Evolutionary conservation across 2,113 vertebrate genomes (phyloP).

Genomic region (Mobula birostris): DNA sequence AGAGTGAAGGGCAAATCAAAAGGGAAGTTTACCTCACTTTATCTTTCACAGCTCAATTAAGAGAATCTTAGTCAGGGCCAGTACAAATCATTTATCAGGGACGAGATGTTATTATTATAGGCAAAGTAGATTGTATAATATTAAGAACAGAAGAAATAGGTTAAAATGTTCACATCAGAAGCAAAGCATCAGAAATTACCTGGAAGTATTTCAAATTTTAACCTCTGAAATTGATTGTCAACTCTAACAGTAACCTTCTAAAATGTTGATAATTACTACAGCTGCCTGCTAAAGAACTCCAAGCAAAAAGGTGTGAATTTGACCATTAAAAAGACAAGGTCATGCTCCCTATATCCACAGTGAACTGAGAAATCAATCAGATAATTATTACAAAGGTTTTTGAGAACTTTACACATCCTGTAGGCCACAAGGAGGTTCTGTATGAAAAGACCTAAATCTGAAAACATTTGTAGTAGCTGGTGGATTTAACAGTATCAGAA

Average conservation of each 20-base stretch:
- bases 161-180: neutral
- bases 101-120: neutral
- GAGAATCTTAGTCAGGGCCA: neutral
- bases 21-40: neutral
- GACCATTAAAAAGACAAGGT: neutral
- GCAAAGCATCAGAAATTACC: neutral
- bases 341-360: neutral
- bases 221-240: neutral
- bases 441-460: neutral
- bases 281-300: neutral
- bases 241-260: too few species aligned
- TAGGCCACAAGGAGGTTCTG: neutral
- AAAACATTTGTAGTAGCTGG: neutral
- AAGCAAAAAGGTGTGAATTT: neutral
- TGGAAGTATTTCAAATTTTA: neutral
- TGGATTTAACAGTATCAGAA: neutral
- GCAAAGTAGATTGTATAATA: neutral
- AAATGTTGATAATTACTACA: neutral
- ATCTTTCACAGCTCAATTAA: neutral
- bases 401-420: neutral
- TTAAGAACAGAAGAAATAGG: neutral
- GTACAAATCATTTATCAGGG: neutral
- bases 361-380: neutral
- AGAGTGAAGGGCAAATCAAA: neutral
- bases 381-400: neutral